Base-by-base conservation (phyloP, 2,797 vertebrate species). In the Argentina silus region DNA sequence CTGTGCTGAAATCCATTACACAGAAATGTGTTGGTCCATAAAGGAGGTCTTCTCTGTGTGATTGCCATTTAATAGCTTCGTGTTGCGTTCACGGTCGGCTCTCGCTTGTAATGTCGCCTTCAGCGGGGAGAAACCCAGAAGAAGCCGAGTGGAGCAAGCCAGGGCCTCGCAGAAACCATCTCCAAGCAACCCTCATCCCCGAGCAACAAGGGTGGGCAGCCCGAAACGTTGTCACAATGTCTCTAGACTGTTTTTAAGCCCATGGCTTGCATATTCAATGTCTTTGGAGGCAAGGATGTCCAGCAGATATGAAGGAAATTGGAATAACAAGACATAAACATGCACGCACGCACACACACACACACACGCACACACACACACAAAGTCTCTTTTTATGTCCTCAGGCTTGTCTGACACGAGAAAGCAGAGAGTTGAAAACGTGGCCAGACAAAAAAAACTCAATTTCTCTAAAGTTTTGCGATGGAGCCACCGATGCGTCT, bases 61-160 rank as follows among this genome's bases (percentile, higher is more conserved):
- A 90, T 90, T 89, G 85, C 81, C 78, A 67, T 87, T 90, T 92
- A 91, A 91, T 87, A 86, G 85, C 67, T 67, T 70, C 69, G 81
- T 80, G 77, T 88, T 86, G 84, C 11, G 81, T 87, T 88, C 77
- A 82, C 68, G 81, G 84, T 83, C 79, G 81, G 78, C 81, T 55
- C 81, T 75, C 21, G 64, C n/a, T 78, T 67, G 50, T 85, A 86
- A 89, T 85, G 86, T 73, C 50, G 78, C 76, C 3, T 73, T 8
- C 70, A 84, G 76, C 4, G 1, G 19, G 36, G 47, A 23, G 3
- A n/a, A 4, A 36, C 27, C 27, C 27, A 36, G 27, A 4, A 36
- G 27, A 36, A 36, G 4, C 2, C 27, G 27, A 36, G 27, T 36
- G 4, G 27, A 36, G 27, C 27, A 4, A 36, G 27, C 27, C 4